Evolutionary conservation across 2,888 invertebrate genomes (phyloP).

Genomic region (Drosophila paucipuncta): DNA sequence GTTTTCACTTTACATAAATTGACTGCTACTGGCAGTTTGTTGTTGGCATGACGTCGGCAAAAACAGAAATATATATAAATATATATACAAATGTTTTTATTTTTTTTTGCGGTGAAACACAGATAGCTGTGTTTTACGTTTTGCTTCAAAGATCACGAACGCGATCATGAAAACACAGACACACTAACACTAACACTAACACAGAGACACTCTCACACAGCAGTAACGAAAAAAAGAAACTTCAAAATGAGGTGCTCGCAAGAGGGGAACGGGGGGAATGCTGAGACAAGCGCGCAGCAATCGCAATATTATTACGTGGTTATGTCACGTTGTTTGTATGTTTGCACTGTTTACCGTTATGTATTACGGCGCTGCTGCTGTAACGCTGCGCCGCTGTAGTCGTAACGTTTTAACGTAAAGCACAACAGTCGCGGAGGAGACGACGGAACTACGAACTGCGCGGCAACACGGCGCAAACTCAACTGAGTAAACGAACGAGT

Average conservation of each 20-base stretch:
- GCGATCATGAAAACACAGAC: conserved; percentile 75
- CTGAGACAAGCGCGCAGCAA: conserved; percentile 55
- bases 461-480: conserved; percentile 64
- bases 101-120: conserved; percentile 65
- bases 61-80: conserved; percentile 25
- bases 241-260: conserved; percentile 23
- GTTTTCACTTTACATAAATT: conserved; percentile 76
- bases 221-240: conserved; percentile 38
- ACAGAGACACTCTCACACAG: conserved; percentile 25
- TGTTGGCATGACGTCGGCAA: conserved; percentile 76
- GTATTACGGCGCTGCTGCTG: conserved; percentile 45
- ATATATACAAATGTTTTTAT: conserved; percentile 18
- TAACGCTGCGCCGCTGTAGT: conserved; percentile 18
- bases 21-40: conserved; percentile 66
- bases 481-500: conserved; percentile 53
- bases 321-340: conserved; percentile 69
- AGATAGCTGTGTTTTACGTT: conserved; percentile 79
- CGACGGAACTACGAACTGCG: conserved; percentile 46
- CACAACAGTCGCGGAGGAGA: conserved; percentile 54
- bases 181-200: conserved; percentile 24
- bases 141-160: conserved; percentile 82
- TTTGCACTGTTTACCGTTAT: conserved; percentile 61
- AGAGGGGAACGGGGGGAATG: background rate
- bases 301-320: conserved; percentile 66
- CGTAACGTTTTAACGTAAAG: conserved; percentile 36